These are phyloP conservation scores for Nycticebus coucang DNA, from an alignment of 2,113 vertebrate genomes.

Conservation along the genomic window DNA sequence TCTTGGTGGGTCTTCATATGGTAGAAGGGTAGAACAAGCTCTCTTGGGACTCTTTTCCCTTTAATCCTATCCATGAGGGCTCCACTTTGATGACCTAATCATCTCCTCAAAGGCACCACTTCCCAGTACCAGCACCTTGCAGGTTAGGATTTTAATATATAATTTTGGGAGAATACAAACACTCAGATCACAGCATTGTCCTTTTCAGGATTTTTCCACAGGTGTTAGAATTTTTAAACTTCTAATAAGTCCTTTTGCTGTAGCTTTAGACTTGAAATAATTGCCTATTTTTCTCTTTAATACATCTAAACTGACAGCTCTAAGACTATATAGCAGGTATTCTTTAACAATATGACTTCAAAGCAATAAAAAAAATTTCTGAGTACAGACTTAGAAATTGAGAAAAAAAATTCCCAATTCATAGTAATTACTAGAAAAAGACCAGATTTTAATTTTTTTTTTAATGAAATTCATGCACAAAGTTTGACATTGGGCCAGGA, in stretches of 20 bases:
- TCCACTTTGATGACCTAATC: background rate
- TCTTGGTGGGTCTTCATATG: background rate
- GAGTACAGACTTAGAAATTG: background rate
- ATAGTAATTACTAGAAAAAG: conserved; percentile 19
- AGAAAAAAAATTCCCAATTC: background rate
- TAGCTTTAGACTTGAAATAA: conserved; percentile 39
- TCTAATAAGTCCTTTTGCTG: background rate
- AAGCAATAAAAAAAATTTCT: background rate
- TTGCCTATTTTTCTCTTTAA: conserved; percentile 3
- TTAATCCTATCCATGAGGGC: background rate
- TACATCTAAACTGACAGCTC: background rate
- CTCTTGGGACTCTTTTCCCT: background rate
- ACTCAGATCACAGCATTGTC: background rate
- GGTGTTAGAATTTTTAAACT: background rate
- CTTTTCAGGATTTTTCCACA: background rate
- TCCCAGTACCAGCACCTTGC: background rate
- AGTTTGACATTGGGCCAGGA: conserved; percentile 33
- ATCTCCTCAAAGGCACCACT: background rate
- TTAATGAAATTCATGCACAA: conserved; percentile 49
- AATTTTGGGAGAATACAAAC: background rate
- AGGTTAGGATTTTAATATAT: background rate
- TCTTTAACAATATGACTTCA: background rate
- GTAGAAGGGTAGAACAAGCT: background rate
- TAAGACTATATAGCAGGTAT: background rate
- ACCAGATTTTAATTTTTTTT: conserved; percentile 52